phyloP scores from a whole-genome alignment of 2,113 vertebrate species.

The Riparia riparia region DNA sequence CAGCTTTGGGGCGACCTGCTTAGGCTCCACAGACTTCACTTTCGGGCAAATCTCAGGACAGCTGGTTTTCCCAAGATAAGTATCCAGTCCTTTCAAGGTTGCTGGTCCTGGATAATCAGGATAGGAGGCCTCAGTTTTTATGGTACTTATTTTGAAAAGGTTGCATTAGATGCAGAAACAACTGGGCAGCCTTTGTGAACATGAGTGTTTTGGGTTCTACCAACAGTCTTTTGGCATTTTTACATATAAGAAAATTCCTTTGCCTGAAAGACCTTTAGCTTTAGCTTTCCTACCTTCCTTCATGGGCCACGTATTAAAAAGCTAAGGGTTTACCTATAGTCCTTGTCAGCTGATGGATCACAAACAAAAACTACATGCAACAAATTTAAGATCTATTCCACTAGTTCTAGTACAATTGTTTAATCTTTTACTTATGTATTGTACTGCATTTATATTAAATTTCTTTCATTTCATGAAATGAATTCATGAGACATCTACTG shows the following conservation, averaged over 20 bases:
- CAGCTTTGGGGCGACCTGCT: background rate
- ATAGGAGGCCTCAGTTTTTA: background rate
- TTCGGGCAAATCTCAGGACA: background rate
- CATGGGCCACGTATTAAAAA: background rate
- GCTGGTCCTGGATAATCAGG: background rate
- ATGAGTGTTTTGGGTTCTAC: background rate
- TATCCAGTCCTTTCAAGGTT: background rate
- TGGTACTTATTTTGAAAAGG: background rate
- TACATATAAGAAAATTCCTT: background rate
- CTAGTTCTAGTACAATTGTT: background rate
- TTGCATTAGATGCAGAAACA: background rate
- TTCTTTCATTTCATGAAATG: background rate
- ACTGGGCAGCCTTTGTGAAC: background rate
- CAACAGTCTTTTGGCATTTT: background rate
- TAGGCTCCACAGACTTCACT: background rate
- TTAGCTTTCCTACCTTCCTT: background rate
- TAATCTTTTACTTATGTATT: background rate
- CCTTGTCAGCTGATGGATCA: background rate
- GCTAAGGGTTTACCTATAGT: background rate
- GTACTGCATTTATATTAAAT: conserved; percentile 6
- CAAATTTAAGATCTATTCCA: background rate
- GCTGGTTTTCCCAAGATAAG: background rate
- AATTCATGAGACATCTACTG: background rate
- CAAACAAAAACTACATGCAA: background rate
- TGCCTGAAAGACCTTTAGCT: background rate